phyloP scores from a whole-genome alignment of 1,140 invertebrate species.

The Pseudomyrmex dendroicus region DNA sequence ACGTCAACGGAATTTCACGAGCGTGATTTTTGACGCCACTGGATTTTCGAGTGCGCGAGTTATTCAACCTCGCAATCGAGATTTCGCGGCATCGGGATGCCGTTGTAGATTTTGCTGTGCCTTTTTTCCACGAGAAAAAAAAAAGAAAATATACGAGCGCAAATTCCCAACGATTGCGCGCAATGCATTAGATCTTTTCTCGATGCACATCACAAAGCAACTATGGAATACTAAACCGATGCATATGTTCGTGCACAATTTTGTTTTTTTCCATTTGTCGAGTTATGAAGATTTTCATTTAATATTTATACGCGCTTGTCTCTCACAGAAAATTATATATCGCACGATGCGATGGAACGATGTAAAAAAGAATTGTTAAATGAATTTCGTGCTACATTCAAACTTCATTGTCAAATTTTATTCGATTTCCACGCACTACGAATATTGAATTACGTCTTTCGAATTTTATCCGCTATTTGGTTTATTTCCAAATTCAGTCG shows the following conservation, averaged over 20 bases:
- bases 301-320: neutral
- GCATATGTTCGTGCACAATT: neutral
- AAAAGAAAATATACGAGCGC: constrained; percentile 21
- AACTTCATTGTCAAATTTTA: neutral
- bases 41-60: constrained; percentile 47
- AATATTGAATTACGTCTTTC: constrained; percentile 10
- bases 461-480: neutral
- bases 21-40: constrained; percentile 48
- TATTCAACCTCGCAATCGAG: constrained; percentile 39
- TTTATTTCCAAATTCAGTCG: constrained; percentile 10
- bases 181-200: neutral
- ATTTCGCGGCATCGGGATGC: constrained; percentile 4
- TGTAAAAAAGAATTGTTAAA: constrained; percentile 2
- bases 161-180: constrained; percentile 2
- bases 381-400: neutral
- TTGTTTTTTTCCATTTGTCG: neutral
- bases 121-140: neutral
- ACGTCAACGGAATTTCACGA: constrained; percentile 49
- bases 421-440: neutral
- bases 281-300: constrained; percentile 10
- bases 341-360: no score
- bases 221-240: neutral
- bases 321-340: neutral
- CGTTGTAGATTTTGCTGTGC: constrained; percentile 27
- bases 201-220: neutral